phyloP scores from a whole-genome alignment of 2,888 invertebrate species.

The Cryptocheilus praepositus region DNA sequence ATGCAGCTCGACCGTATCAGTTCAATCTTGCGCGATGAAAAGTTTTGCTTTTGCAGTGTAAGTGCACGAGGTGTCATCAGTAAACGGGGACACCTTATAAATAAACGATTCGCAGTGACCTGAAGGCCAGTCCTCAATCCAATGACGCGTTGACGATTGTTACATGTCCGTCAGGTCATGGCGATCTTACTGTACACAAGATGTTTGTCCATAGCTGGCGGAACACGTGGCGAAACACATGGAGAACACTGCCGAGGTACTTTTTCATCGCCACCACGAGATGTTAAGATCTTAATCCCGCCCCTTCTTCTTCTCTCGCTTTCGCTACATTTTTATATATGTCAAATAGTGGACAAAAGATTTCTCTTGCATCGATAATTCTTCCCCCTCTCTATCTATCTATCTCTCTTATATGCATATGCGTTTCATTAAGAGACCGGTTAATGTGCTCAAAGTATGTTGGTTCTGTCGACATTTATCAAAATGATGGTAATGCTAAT shows the following conservation, averaged over 20 bases:
- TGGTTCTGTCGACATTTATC: background rate
- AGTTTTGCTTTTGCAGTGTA: background rate
- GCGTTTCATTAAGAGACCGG: background rate
- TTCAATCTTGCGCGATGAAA: background rate
- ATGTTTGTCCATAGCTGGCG: conserved; percentile 70
- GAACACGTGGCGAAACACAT: conserved; percentile 71
- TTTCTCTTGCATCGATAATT: background rate
- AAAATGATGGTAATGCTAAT: too few species aligned
- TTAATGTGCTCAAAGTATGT: conserved; percentile 3
- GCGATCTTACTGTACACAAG: conserved; percentile 66
- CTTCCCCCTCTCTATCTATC: background rate
- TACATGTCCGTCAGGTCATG: conserved; percentile 60
- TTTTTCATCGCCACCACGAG: conserved; percentile 58
- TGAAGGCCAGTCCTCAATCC: conserved; percentile 48
- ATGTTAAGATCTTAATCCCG: conserved; percentile 42
- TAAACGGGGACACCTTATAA: conserved; percentile 46
- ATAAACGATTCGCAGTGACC: conserved; percentile 57
- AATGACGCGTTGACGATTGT: conserved; percentile 26
- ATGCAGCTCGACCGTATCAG: background rate
- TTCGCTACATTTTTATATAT: background rate
- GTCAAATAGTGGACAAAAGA: too few species aligned
- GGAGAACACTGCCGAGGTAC: conserved; percentile 69
- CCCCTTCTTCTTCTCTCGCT: conserved; percentile 25
- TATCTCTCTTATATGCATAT: too few species aligned
- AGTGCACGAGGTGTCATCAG: conserved; percentile 1